Evolutionary conservation across 1,140 invertebrate species (phyloP).

Genomic region (Rhizoglyphus robini): DNA sequence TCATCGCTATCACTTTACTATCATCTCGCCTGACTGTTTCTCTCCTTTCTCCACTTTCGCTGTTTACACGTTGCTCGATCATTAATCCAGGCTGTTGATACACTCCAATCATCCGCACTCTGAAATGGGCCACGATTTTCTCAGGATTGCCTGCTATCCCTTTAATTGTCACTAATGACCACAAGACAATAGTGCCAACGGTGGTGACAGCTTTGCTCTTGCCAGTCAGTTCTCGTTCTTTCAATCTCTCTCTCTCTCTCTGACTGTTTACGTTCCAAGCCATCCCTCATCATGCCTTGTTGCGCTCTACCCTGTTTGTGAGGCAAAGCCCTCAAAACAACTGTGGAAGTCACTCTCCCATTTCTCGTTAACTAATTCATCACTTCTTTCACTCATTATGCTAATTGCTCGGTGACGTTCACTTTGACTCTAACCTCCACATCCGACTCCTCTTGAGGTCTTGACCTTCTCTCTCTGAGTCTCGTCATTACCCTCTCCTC

Average conservation of each 20-base stretch:
- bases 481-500: background rate
- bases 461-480: background rate
- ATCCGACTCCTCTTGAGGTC: background rate
- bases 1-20: background rate
- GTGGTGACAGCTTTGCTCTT: background rate
- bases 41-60: background rate
- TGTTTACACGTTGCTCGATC: background rate
- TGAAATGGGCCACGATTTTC: too few relatives aligned
- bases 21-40: background rate
- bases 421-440: background rate
- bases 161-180: background rate
- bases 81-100: background rate
- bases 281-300: background rate
- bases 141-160: too few relatives aligned
- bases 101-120: too few relatives aligned
- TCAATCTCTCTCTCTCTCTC: too few relatives aligned
- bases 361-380: background rate
- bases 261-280: background rate
- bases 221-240: background rate
- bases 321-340: background rate
- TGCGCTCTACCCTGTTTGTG: background rate
- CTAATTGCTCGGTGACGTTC: conserved; percentile 8
- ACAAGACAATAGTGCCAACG: background rate
- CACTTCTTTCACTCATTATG: conserved; percentile 2
- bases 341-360: too few relatives aligned